phyloP scores from a whole-genome alignment of 2,113 vertebrate genomes.

The Lonchura striata region DNA sequence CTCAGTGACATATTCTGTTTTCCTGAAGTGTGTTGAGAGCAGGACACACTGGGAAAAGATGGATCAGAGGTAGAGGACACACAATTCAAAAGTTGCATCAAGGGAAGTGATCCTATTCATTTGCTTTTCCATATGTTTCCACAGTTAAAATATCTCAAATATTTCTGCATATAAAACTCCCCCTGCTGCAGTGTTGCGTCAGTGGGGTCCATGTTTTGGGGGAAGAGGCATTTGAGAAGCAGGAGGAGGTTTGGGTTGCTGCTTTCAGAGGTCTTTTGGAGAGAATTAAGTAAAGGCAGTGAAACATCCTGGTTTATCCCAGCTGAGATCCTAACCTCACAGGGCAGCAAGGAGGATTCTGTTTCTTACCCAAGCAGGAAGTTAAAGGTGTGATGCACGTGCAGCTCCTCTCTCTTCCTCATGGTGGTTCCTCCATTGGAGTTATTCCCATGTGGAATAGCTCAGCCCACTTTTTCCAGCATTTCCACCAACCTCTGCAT shows the following conservation, averaged over 20 bases:
- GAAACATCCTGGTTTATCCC: not conserved
- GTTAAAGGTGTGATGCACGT: not conserved
- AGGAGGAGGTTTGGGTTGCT: not conserved
- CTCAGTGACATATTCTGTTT: not conserved
- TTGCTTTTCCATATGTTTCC: not conserved
- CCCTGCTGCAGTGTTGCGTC: not conserved
- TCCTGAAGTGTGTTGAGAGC: not conserved
- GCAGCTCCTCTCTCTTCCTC: not conserved
- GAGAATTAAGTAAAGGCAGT: not conserved
- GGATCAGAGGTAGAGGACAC: too few species aligned
- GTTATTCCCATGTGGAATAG: not conserved
- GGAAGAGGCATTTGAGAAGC: not conserved
- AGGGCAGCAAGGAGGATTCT: not conserved
- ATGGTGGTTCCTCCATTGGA: fast-evolving
- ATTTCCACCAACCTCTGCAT: not conserved
- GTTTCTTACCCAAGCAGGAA: not conserved
- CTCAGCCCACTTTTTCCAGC: not conserved
- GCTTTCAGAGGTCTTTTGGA: not conserved
- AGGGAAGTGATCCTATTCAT: not conserved
- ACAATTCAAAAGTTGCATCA: not conserved
- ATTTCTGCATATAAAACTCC: not conserved
- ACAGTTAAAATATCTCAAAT: not conserved
- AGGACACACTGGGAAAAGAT: not conserved
- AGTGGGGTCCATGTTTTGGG: too few species aligned
- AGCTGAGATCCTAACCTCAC: not conserved